Conservation (phyloP, 1,140 invertebrate genomes). For the Ylistrum balloti region DNA sequence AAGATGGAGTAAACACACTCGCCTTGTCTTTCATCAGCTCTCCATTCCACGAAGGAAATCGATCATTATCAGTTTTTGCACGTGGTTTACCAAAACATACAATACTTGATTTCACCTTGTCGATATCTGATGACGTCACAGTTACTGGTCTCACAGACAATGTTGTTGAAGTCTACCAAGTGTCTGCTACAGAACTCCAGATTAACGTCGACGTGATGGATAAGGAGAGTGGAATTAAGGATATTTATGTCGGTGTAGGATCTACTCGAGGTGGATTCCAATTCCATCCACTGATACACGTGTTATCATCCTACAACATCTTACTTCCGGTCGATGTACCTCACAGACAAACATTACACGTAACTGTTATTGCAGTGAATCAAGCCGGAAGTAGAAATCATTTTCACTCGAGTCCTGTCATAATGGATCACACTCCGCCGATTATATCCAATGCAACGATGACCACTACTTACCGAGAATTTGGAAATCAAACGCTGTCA, state of each 20-base stretch:
- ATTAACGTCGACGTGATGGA: constrained; percentile 51
- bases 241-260: constrained; percentile 43
- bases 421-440: constrained; percentile 62
- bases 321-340: constrained; percentile 51
- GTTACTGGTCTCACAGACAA: not conserved
- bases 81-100: not conserved
- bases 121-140: not conserved
- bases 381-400: constrained; percentile 50
- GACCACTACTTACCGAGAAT: constrained; percentile 49
- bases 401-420: constrained; percentile 56
- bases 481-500: not conserved
- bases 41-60: not conserved
- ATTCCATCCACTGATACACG: constrained; percentile 43
- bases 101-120: not conserved
- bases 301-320: constrained; percentile 48
- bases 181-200: constrained; percentile 51
- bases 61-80: not conserved
- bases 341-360: constrained; percentile 55
- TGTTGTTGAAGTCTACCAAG: constrained; percentile 52
- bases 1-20: not conserved
- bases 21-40: not conserved
- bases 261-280: constrained; percentile 52
- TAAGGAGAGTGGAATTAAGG: constrained; percentile 49
- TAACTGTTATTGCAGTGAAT: constrained; percentile 54
- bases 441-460: constrained; percentile 10